Evolutionary conservation across 2,113 vertebrate genomes (phyloP), one percentile per base, ranked within the genome.

Genomic region (Motacilla tschutschensis): DNA sequence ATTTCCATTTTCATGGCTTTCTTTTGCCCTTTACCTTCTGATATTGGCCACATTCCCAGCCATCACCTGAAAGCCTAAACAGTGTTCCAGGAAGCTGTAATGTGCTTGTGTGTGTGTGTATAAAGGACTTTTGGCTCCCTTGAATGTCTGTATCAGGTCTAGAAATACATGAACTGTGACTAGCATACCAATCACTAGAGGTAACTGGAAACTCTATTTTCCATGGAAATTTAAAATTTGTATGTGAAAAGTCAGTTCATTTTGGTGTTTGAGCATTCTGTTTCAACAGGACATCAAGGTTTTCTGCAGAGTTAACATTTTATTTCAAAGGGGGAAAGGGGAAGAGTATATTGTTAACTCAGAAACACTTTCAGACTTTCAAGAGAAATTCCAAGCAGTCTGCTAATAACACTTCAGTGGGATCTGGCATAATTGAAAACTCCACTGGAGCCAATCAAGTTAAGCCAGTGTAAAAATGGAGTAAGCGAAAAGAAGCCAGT

Each of bases 371-470:
- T 82, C 84, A 92, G 82, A 59, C 72, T 66, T 93, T 83, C 60
- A 82, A 77, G 53, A 82, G 85, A 89, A 92, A 94, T 89, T 94
- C 85, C 90, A 90, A 82, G 86, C 81, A 74, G 75, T 63, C 72
- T 91, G 90, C 74, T 92, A 95, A 88, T 93, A 93, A 90, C 88
- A 80, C 92, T 93, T 93, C 85, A 86, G 84, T 50, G 67, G 60
- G 82, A 92, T 88, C 88, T 69, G 69, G 81, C 81, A 92, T 93
- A 95, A 95, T 77, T 94, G 93, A 92, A 93, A 94, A 88, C 80
- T 93, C 93, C 85, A 89, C 77, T 93, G 91, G 85, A 95, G 88
- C 91, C 93, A 94, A 93, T 95, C 91, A 91, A 92, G 88, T 88
- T 95, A 94, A 92, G 90, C 80, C 78, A 73, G 80, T 89, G 91